A percentile compares a stretch with the other conserved stretches of the same genome.
These are phyloP conservation scores for Disparrhopalites patrizii DNA, from an alignment of 2,888 invertebrate species.

Conservation along the genomic window DNA sequence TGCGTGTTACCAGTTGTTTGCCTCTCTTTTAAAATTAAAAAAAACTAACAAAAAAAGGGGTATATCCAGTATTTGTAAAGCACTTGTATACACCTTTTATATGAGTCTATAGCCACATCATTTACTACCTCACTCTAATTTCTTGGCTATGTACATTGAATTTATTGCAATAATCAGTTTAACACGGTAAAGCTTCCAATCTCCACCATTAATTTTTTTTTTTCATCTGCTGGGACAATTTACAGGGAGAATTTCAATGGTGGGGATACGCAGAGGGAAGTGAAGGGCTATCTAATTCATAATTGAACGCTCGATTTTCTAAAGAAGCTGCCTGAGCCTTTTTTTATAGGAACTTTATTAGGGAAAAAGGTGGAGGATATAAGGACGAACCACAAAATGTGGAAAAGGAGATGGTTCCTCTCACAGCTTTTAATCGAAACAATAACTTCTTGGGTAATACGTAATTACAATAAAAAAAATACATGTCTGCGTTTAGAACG, in stretches of 20 bases:
- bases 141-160: conserved; percentile 2
- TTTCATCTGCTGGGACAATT: too few relatives aligned
- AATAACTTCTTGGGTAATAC: not conserved
- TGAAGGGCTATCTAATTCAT: conserved; percentile 9
- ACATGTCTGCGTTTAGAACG: not conserved
- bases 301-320: conserved; percentile 8
- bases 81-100: not conserved
- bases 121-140: not conserved
- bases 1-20: too few relatives aligned
- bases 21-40: too few relatives aligned
- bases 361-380: not conserved
- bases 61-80: not conserved
- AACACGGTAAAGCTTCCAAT: conserved; percentile 11
- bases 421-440: not conserved
- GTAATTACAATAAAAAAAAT: not conserved
- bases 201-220: conserved; percentile 5
- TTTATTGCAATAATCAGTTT: conserved; percentile 9
- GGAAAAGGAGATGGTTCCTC: too few relatives aligned
- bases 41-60: too few relatives aligned
- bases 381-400: not conserved
- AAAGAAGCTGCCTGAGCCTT: not conserved
- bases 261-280: too few relatives aligned
- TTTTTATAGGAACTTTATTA: not conserved
- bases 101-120: not conserved
- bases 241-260: too few relatives aligned